Evolutionary conservation across 2,888 invertebrate species (phyloP), one percentile per base, ranked within the genome.

Genomic region (Stenodera caucasica): DNA sequence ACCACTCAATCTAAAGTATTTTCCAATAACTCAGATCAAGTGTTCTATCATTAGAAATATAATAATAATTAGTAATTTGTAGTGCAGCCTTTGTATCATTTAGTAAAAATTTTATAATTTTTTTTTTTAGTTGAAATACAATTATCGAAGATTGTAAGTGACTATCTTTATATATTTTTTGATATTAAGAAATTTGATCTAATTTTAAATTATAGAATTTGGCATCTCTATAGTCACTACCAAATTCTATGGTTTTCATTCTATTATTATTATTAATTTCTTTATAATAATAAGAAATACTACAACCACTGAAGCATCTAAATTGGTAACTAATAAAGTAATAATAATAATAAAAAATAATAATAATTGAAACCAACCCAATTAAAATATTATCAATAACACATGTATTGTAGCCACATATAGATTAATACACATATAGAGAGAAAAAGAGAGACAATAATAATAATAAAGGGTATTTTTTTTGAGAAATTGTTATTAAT

Each of bases 11-110:
- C 30, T 32, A 53, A 32, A 26, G 5, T 26, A 53, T 53, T 21
- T 40, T 14, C 29, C 4, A 21, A 45, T 18, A 40, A 18, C 18
- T 26, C 18, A 23, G 45, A 45, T 53, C 33, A 12, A 15, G 26
- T 29, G 14, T n/a, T 15, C 2, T 26, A 26, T 26, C 5, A 23
- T 26, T 26, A 26, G 26, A 26, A 26, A 4, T 26, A 26, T 32
- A 18, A 18, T 53, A 21, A 23, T 14, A n/a, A 29, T 33, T 33
- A 4, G 14, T 26, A 15, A 30, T 73, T 70, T 76, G 74, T 75
- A 75, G 78, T 79, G 78, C 78, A 79, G 78, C 78, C 78, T 79
- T 78, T 76, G 73, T 72, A 70, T 76, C 75, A 75, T 72, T 26
- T 76, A 76, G 73, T 75, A 74, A 72, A 74, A 74, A 75, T 67